phyloP scores from a whole-genome alignment of 2,797 vertebrate genomes.

The Bradypodion ventrale region DNA sequence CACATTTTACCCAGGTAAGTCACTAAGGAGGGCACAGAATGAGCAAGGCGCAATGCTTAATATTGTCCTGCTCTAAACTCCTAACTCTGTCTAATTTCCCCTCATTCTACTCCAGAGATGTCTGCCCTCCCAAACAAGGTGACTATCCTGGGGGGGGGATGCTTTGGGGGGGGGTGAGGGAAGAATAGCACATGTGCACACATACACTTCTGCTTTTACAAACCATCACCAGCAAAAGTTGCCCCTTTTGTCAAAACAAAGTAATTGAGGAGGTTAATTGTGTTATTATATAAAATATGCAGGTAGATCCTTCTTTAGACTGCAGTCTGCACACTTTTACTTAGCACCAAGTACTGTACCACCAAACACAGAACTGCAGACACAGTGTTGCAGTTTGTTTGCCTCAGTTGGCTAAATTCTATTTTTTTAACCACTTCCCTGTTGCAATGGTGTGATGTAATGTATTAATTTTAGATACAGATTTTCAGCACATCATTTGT shows the following conservation, averaged over 20 bases:
- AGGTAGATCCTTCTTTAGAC: neutral
- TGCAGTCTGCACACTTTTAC: neutral
- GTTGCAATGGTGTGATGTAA: conserved; percentile 16
- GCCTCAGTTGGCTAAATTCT: too few species aligned
- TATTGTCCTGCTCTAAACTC: neutral
- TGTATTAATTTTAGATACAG: conserved; percentile 20
- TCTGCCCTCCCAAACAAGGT: neutral
- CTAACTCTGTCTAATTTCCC: neutral
- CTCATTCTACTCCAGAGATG: neutral
- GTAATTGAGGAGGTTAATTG: neutral
- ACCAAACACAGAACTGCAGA: too few species aligned
- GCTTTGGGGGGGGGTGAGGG: neutral
- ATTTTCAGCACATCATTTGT: neutral
- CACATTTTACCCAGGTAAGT: too few species aligned
- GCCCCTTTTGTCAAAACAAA: neutral
- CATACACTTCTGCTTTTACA: neutral
- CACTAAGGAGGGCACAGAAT: neutral
- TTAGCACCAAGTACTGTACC: neutral
- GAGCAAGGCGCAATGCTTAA: neutral
- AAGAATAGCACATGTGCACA: neutral
- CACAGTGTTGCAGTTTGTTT: too few species aligned
- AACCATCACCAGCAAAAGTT: neutral
- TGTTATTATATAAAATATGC: neutral
- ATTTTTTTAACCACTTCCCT: neutral
- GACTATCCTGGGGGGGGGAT: neutral